Base-by-base conservation (phyloP, 1,140 invertebrate genomes). In the Bombus polaris region DNA sequence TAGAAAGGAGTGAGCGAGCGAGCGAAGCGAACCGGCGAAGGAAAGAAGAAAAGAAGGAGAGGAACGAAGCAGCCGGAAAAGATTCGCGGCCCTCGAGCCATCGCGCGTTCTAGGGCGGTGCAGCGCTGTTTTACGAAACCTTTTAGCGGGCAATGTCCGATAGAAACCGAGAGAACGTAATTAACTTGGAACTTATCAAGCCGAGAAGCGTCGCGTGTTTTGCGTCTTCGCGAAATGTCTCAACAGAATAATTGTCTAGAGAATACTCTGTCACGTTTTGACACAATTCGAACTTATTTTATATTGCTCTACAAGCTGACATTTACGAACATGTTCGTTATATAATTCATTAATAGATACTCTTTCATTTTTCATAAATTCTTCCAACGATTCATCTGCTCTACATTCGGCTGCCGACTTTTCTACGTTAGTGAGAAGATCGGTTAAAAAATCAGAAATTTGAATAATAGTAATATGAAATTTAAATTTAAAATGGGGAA, bases 31-130 rank as follows among this genome's bases (percentile, higher is more conserved):
- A 74, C 35, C 66, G 65, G 53, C 80, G 78, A 74, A 72, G 79
- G 75, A 83, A 86, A 68, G 80, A 53, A 70, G 47, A 65, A 76
- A 74, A 66, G 37, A 66, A 44, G 89, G 86, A 83, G 87, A 71
- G 86, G 84, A 90, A 90, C 77, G 88, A 88, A 87, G 74, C 83
- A 85, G 42, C 70, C 85, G 86, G 82, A 79, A 91, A 88, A 81
- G 84, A 66, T 75, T 81, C 79, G 57, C 59, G 59, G 44, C 47
- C 37, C 57, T 65, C 44, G 44, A 62, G 39, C 59, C 59, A 35
- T 74, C 57, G 68, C 25, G 39, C 47, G 22, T 85, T 47, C 32
- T 71, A 80, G 77, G 68, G 47, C 83, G 77, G n/a, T 85, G 53
- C 39, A n/a, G 44, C 83, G n/a, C 32, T 42, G 76, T 85, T 85